Evolutionary conservation across 1,140 invertebrate species (phyloP).

Genomic region (Heliconius nattereri): DNA sequence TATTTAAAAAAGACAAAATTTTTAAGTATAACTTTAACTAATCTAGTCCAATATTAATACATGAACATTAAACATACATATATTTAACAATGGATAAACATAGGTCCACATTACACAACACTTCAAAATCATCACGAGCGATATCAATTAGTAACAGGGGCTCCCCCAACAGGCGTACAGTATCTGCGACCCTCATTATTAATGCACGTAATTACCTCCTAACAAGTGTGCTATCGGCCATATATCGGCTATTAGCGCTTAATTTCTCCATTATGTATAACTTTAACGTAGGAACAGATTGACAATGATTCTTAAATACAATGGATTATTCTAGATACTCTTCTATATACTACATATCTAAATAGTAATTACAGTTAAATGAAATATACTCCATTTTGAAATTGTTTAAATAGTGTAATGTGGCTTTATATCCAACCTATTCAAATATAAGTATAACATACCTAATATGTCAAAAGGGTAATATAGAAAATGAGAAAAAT

Average conservation of each 20-base stretch:
- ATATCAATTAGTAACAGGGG: slow-evolving; percentile 54
- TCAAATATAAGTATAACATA: neutral
- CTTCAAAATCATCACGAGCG: slow-evolving; percentile 49
- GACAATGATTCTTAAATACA: neutral
- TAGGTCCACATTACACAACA: neutral
- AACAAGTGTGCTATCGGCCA: slow-evolving; percentile 66
- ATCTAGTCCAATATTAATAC: neutral
- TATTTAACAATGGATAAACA: neutral
- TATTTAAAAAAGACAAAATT: too few relatives aligned
- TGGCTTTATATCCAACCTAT: neutral
- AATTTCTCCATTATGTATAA: slow-evolving; percentile 29
- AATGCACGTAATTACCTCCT: slow-evolving; percentile 74
- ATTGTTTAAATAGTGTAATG: too few relatives aligned
- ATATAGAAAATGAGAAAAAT: too few relatives aligned
- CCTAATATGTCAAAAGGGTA: too few relatives aligned
- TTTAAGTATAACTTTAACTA: too few relatives aligned
- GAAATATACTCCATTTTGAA: too few relatives aligned
- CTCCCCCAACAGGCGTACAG: slow-evolving; percentile 35
- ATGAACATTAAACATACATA: neutral
- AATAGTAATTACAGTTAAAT: too few relatives aligned
- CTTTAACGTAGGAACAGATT: neutral
- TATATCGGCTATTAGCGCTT: slow-evolving; percentile 66
- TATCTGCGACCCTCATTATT: slow-evolving; percentile 61
- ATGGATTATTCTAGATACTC: neutral
- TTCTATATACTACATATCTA: neutral